Percentiles rank a stretch among this genome's conserved stretches.
phyloP scores from a whole-genome alignment of 2,113 vertebrate genomes.

The Anarrhichthys ocellatus region DNA sequence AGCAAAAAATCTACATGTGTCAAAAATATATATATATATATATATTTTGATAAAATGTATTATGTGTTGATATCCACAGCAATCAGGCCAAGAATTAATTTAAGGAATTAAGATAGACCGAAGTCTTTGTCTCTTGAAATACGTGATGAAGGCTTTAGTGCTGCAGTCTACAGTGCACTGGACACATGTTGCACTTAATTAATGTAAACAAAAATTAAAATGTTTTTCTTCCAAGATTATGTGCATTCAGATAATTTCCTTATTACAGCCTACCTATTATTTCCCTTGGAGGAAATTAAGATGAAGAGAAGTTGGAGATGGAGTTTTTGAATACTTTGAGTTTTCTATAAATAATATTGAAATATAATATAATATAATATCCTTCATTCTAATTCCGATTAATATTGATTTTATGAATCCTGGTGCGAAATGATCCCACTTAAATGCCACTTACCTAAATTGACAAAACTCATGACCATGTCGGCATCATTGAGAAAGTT shows the following conservation, averaged over 20 bases:
- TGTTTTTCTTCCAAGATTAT: neutral
- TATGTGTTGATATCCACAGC: neutral
- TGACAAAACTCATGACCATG: conserved; percentile 99
- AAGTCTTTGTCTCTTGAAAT: neutral
- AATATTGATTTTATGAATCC: neutral
- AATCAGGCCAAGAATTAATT: neutral
- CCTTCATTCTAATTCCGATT: neutral
- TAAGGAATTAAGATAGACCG: neutral
- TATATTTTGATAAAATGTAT: conserved; percentile 2
- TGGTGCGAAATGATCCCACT: neutral
- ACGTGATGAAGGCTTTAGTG: neutral
- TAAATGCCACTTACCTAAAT: conserved; percentile 89
- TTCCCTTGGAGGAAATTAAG: neutral
- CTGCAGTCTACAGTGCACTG: neutral
- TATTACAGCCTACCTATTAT: neutral
- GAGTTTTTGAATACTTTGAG: neutral
- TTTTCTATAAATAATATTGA: neutral
- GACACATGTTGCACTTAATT: neutral
- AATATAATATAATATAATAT: too few species aligned
- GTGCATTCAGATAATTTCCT: neutral
- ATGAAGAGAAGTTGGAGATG: neutral
- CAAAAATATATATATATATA: neutral
- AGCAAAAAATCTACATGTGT: neutral
- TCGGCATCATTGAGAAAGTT: conserved; percentile 98
- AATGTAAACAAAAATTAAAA: neutral